phyloP scores from a whole-genome alignment of 2,888 invertebrate genomes.

The Thereva unica region DNA sequence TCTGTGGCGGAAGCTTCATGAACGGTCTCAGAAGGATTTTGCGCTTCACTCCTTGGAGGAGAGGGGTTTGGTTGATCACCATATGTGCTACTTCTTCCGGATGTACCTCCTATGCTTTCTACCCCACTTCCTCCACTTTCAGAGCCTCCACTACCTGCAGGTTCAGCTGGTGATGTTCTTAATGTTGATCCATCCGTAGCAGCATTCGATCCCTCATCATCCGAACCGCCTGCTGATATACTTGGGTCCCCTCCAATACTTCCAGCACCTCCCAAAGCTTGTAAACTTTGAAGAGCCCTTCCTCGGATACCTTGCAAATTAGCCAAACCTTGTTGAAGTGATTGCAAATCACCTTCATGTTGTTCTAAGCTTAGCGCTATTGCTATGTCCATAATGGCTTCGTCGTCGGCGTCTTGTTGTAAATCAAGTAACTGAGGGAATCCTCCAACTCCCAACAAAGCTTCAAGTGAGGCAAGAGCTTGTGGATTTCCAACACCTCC shows the following conservation, averaged over 20 bases:
- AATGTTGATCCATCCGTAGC: conserved; percentile 93
- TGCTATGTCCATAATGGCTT: conserved; percentile 94
- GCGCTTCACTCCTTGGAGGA: conserved; percentile 50
- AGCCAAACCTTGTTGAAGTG: conserved; percentile 60
- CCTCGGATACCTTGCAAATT: conserved; percentile 55
- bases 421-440: conserved; percentile 84
- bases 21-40: conserved; percentile 37
- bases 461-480: conserved; percentile 59
- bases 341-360: conserved; percentile 66
- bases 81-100: conserved; percentile 91
- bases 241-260: conserved; percentile 65
- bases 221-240: conserved; percentile 86
- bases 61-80: conserved; percentile 65
- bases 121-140: conserved; percentile 92
- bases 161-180: conserved; percentile 81
- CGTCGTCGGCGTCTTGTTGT: conserved; percentile 94
- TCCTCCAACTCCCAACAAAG: conserved; percentile 62
- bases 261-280: conserved; percentile 49
- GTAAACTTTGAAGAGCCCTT: conserved; percentile 59
- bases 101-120: conserved; percentile 91
- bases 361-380: conserved; percentile 92
- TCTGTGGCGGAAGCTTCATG: conserved; percentile 47
- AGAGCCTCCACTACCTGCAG: conserved; percentile 73
- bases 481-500: conserved; percentile 46
- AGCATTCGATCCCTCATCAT: conserved; percentile 93